Evolutionary conservation across 2,113 vertebrate species (phyloP).

Genomic region (Gracilinanus agilis): DNA sequence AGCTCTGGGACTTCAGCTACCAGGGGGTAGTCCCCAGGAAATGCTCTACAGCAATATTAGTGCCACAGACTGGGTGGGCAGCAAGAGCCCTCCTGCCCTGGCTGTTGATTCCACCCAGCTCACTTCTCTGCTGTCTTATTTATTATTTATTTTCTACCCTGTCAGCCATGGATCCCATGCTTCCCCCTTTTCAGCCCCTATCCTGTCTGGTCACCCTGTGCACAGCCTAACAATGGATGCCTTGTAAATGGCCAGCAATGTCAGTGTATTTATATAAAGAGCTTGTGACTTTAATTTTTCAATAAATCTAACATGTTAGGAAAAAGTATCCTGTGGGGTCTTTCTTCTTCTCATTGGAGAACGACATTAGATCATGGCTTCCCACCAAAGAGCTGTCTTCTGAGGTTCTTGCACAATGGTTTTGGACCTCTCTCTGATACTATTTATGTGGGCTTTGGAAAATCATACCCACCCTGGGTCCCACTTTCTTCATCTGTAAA

Average conservation of each 20-base stretch:
- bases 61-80: constrained; percentile 75
- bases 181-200: not conserved
- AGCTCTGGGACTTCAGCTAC: not conserved
- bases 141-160: constrained; percentile 75
- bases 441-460: not conserved
- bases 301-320: constrained; percentile 88
- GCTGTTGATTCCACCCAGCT: constrained; percentile 1
- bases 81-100: not conserved
- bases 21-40: rapidly evolving
- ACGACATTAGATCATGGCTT: not conserved
- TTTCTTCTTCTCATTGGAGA: not conserved
- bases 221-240: constrained; percentile 81
- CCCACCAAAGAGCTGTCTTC: not conserved
- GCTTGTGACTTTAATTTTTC: constrained; percentile 95
- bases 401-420: not conserved
- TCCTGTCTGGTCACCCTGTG: constrained; percentile 31
- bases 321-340: not conserved
- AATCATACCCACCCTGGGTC: not conserved
- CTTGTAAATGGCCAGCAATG: constrained; percentile 84
- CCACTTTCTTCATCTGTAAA: not conserved
- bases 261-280: constrained; percentile 90
- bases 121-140: constrained; percentile 31
- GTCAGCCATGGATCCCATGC: not conserved
- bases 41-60: constrained; percentile 66
- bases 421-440: not conserved